Evolutionary conservation across 2,888 invertebrate genomes (phyloP), one percentile per base, ranked within the genome.

Genomic region (Alloplasta piceator): DNA sequence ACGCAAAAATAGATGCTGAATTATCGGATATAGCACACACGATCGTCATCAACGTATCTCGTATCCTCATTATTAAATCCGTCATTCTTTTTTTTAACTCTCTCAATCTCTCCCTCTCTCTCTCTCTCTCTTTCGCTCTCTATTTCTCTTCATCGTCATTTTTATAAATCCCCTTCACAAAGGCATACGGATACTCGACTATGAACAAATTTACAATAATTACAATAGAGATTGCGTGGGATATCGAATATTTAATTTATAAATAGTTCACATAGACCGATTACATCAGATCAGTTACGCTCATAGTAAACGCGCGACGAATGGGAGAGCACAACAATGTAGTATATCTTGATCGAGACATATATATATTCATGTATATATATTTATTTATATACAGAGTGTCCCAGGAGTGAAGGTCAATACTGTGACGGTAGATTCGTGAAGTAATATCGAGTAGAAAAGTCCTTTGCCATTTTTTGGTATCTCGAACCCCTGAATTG

Each of bases 121-220:
- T 80, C 58, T 52, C 38, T 43, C 12, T 61, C 43, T 55, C 55
- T 70, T 67, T 68, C 76, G 10, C 38, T 56, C 41, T 60, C 63
- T 14, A 64, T 60, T 48, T 77, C 46, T 71, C 50, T 64, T 75
- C 80, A 70, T 79, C 70, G 50, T 73, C 70, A 60, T 67, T 46
- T 63, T 76, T 67, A 63, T 81, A 67, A 71, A 26, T 26, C 26
- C 60, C 68, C 67, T 81, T 3, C 74, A 70, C 77, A 73, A 76
- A 82, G 79, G 48, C 78, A 70, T 82, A 78, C 77, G 83, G 60
- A 81, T 82, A 84, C 73, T 77, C 78, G 84, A 72, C 87, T 91
- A 91, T 91, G 81, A 88, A 91, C 90, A 91, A 91, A 91, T 91
- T 87, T 91, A 91, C 91, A 91, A 64, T 90, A 90, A 88, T 89